A percentile compares a stretch with the other conserved stretches of the same genome.
These are phyloP conservation scores for Malurus leucopterus DNA, from an alignment of 2,797 vertebrate genomes.

Conservation along the genomic window DNA sequence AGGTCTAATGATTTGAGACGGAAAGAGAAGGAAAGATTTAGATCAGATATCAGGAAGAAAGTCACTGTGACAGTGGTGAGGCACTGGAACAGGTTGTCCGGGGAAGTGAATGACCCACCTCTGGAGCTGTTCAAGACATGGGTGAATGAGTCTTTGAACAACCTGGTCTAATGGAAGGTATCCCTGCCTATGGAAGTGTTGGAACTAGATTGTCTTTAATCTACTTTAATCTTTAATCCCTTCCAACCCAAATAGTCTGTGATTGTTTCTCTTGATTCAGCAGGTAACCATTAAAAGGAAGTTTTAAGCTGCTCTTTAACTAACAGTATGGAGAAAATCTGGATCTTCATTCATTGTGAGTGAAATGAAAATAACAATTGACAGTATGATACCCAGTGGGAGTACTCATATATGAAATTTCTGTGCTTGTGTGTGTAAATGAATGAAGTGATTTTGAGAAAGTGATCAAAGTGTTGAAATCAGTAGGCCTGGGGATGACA, in stretches of 20 bases:
- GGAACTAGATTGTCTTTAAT: neutral
- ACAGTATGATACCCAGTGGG: neutral
- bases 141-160: neutral
- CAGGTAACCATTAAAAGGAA: neutral
- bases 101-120: neutral
- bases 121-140: neutral
- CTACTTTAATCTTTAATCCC: too few relatives aligned
- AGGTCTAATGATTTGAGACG: neutral
- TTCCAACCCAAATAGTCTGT: neutral
- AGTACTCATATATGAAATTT: neutral
- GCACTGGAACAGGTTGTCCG: neutral
- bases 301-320: neutral
- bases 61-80: neutral
- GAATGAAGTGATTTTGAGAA: neutral
- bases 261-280: neutral
- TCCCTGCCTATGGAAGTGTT: neutral
- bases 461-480: neutral
- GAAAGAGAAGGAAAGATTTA: neutral
- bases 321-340: neutral
- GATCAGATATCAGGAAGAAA: neutral
- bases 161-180: neutral
- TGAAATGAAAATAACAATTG: neutral
- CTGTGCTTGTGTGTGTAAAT: neutral
- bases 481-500: accelerated
- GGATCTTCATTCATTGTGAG: neutral